Percentiles rank a stretch among this genome's conserved stretches.
These are phyloP conservation scores for Drosophila demipolita DNA, from an alignment of 2,888 invertebrate species.

Conservation along the genomic window DNA sequence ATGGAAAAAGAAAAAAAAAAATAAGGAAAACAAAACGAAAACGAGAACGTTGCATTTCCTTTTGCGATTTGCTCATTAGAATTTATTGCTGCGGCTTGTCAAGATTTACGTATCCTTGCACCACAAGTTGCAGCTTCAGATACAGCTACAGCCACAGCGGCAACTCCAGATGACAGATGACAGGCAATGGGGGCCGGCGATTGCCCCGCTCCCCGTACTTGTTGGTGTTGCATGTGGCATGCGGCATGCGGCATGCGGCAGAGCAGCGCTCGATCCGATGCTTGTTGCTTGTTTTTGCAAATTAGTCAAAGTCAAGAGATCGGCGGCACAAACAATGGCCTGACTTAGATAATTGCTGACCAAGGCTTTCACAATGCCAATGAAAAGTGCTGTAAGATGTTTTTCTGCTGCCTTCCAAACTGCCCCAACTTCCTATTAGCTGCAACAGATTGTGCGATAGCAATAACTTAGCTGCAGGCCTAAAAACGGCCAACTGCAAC, in stretches of 20 bases:
- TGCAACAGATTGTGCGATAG: slow-evolving; percentile 76
- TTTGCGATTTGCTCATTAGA: slow-evolving; percentile 78
- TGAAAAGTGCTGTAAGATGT: slow-evolving; percentile 63
- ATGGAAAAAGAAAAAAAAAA: not conserved
- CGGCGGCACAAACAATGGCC: slow-evolving; percentile 72
- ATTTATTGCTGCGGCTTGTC: slow-evolving; percentile 81
- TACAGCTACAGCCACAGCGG: slow-evolving; percentile 26
- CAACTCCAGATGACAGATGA: slow-evolving; percentile 73
- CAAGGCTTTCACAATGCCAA: slow-evolving; percentile 74
- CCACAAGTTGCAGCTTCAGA: slow-evolving; percentile 29
- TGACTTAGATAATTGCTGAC: slow-evolving; percentile 77
- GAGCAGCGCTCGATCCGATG: slow-evolving; percentile 23
- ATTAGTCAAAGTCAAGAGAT: slow-evolving; percentile 77
- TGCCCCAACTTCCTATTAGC: slow-evolving; percentile 74
- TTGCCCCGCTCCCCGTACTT: slow-evolving; percentile 5
- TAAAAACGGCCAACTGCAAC: slow-evolving; percentile 29
- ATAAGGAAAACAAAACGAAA: slow-evolving; percentile 1
- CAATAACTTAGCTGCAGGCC: slow-evolving; percentile 72
- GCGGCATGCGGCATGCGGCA: slow-evolving; percentile 34
- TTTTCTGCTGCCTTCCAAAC: slow-evolving; percentile 11
- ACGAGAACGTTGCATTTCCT: slow-evolving; percentile 71
- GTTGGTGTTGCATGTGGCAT: slow-evolving; percentile 30
- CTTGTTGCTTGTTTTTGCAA: slow-evolving; percentile 58
- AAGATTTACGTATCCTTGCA: slow-evolving; percentile 83
- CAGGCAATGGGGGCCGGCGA: slow-evolving; percentile 58